Percentiles rank a stretch among this genome's conserved stretches.
Evolutionary conservation across 37 sponge, comb jelly and placozoan genomes (phyloP).

Genomic region (Agelas oroides): DNA sequence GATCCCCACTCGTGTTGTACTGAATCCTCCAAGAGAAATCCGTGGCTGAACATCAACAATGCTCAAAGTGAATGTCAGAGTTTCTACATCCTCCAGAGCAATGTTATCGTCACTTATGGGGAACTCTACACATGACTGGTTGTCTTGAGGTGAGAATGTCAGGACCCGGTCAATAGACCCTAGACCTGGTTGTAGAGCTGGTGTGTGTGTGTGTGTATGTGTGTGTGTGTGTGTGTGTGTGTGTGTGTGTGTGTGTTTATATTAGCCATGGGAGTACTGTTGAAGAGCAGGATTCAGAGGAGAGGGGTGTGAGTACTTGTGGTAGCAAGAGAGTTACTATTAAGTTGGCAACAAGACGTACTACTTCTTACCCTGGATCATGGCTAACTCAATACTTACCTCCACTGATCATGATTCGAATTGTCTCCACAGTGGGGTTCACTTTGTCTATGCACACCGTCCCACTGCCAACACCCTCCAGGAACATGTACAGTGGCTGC

Average conservation of each 20-base stretch:
- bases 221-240: not conserved
- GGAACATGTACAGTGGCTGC: slow-evolving; percentile 9
- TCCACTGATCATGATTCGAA: slow-evolving; percentile 24
- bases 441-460: slow-evolving; percentile 20
- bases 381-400: slow-evolving; percentile 11
- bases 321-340: too few relatives aligned
- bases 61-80: not conserved
- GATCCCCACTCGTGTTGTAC: not conserved
- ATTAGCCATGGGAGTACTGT: not conserved
- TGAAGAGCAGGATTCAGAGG: not conserved
- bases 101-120: slow-evolving; percentile 15
- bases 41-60: not conserved
- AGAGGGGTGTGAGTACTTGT: too few relatives aligned
- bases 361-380: too few relatives aligned
- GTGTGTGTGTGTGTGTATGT: not conserved
- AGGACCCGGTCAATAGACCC: not conserved
- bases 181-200: slow-evolving; percentile 19
- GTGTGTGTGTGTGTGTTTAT: not conserved
- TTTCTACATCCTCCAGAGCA: slow-evolving; percentile 30
- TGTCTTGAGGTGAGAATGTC: slow-evolving; percentile 17
- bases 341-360: too few relatives aligned
- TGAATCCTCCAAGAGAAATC: not conserved
- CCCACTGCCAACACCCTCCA: slow-evolving; percentile 1
- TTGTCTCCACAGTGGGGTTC: not conserved
- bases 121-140: slow-evolving; percentile 7